Conservation (phyloP, 1,140 invertebrate genomes). For the Maniola jurtina region DNA sequence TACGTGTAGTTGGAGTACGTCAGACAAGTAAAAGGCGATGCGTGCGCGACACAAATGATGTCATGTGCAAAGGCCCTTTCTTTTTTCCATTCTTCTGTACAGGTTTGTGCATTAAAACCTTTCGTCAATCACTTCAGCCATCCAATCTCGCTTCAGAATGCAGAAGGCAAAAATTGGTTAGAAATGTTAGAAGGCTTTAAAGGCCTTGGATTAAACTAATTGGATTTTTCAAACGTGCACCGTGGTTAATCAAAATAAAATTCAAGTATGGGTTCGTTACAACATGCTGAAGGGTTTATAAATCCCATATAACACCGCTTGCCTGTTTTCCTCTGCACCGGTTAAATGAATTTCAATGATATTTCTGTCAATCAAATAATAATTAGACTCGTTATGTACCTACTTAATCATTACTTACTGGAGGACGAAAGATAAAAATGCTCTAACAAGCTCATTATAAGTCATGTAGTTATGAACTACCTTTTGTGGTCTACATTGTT, state of each 20-base stretch:
- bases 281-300: neutral
- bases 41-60: no score
- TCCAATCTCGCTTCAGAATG: no score
- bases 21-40: no score
- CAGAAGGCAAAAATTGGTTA: no score
- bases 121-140: no score
- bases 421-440: neutral
- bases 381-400: constrained; percentile 13
- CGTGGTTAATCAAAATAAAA: neutral
- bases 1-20: no score
- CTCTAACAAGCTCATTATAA: constrained; percentile 23
- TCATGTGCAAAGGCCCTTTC: no score
- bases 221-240: neutral
- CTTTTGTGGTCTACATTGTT: constrained; percentile 21
- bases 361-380: constrained; percentile 58
- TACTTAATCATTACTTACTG: neutral
- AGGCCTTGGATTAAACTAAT: no score
- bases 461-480: no score
- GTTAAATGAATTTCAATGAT: constrained; percentile 57
- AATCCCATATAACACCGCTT: constrained; percentile 35
- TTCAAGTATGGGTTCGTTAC: neutral
- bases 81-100: no score
- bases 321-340: constrained; percentile 45
- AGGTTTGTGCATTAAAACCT: no score
- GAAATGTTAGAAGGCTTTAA: no score